A percentile compares a stretch with the other conserved stretches of the same genome.
Conservation (phyloP, 2,113 vertebrate genomes). For the Podarcis cretensis region DNA sequence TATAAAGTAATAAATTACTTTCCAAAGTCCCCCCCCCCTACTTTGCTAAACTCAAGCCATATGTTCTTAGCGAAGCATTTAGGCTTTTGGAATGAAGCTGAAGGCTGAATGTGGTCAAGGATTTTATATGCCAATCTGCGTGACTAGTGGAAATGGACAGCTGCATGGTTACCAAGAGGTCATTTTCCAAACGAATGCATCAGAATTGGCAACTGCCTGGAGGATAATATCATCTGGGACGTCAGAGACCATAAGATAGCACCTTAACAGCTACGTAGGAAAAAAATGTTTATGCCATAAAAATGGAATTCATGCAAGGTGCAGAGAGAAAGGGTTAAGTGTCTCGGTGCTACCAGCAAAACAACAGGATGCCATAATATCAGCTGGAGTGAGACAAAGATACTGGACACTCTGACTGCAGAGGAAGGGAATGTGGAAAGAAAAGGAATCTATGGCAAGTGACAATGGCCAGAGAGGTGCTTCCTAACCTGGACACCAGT, state of each 20-base stretch:
- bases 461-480: no score
- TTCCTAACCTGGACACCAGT: no score
- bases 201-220: slow-evolving; percentile 21
- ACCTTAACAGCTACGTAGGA: no score
- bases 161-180: neutral
- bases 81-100: slow-evolving; percentile 48
- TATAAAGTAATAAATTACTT: slow-evolving; percentile 21
- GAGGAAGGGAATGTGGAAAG: no score
- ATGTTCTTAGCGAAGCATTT: slow-evolving; percentile 61
- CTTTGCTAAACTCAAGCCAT: neutral
- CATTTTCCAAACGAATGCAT: slow-evolving; percentile 22
- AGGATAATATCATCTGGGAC: slow-evolving; percentile 31
- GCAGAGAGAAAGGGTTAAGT: no score
- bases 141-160: slow-evolving; percentile 25
- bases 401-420: no score
- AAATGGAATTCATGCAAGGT: no score
- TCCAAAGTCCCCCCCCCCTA: neutral
- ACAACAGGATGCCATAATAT: no score
- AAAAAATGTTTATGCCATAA: no score
- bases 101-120: slow-evolving; percentile 19
- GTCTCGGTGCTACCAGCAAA: no score
- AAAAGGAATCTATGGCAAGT: no score
- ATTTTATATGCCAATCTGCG: slow-evolving; percentile 46
- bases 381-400: no score
- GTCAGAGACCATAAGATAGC: neutral